Base-by-base conservation (phyloP, 2,888 invertebrate species). In the Hyalella azteca region DNA sequence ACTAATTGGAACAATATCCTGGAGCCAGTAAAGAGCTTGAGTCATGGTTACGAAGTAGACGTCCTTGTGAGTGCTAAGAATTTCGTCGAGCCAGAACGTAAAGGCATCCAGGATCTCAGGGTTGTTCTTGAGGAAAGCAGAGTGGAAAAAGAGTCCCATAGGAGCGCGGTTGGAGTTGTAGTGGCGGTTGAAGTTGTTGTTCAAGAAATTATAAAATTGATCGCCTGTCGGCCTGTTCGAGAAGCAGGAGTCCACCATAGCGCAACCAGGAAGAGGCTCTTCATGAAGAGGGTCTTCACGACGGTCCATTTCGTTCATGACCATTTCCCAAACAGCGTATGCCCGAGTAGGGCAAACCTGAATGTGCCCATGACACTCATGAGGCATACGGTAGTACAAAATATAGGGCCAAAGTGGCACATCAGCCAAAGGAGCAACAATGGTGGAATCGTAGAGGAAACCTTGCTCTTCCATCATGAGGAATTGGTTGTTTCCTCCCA, bases 321-420 rank as follows among this genome's bases (percentile, higher is more conserved):
- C 95, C 95, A 96, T 95, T 89, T 96, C 96, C 96, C 96, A 96
- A 49, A 96, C 95, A 75, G 96, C 95, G 88, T 96, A 96, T 85
- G 94, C 94, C 87, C 95, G 92, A 2, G 95, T 95, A 15, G 95
- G 95, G 88, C 95, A 96, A 87, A 92, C 94, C 88, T 96, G 96
- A 81, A 95, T 89, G 89, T 96, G 96, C 84, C 96, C 96, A 88
- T 96, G 95, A 87, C 97, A 97, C 82, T 94, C 92, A 88, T 96
- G 96, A 0, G 96, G 95, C 94, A 97, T 95, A 86, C 95, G 92
- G 92, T 96, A 97, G 91, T 97, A 97, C 93, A 98, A 94, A 81
- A 97, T 98, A 91, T 98, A 98, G 3, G 98, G 98, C 98, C 98
- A 98, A 85, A 96, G 92, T 78, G 96, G 96, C 29, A 95, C 95